Evolutionary conservation across 2,113 vertebrate genomes (phyloP), one percentile per base, ranked within the genome.

Genomic region (Zeus faber): DNA sequence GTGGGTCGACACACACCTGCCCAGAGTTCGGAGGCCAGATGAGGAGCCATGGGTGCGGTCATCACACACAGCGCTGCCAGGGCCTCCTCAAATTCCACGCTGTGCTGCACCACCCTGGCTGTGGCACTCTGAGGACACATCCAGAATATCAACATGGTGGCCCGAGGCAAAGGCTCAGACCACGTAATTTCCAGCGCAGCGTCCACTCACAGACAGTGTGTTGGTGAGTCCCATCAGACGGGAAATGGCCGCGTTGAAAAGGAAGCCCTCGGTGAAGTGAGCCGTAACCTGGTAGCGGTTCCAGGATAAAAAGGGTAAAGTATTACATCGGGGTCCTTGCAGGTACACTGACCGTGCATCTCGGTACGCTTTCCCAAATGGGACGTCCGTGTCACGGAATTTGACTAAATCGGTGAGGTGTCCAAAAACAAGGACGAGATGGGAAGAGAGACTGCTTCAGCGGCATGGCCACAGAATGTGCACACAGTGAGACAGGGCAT

Each of bases 21-120:
- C 97, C 96, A 99, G 63, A 99, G 91, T 82, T 99, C 97, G 4
- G 95, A 98, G 6, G 93, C 81, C 45, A 99, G 69, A 70, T 95
- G 92, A 0, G 96, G 96, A 40, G 92, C 95, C 93, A 99, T 88
- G 1, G 96, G 95, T 2, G 96, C 91, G 0, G 90, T 67, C 95
- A 99, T 95, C 72, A 95, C 58, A 51, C 91, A 80, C 57, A 98
- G 87, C 0, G 86, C 70, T 22, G 92, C 90, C 56, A 99, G 85
- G 2, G 90, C 89, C 35, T 97, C 95, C 82, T 98, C 95, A 76
- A 92, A 98, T 82, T 97, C 95, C 17, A 55, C 23, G 20, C 94
- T 98, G 83, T 98, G 95, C 14, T 92, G 88, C 29, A 91, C 26
- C 23, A 97, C 74, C 26, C 62, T 72, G 22, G n/a, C 59, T 5